These are phyloP conservation scores for Elephas maximus DNA, from an alignment of 2,113 vertebrate genomes.

Conservation along the genomic window DNA sequence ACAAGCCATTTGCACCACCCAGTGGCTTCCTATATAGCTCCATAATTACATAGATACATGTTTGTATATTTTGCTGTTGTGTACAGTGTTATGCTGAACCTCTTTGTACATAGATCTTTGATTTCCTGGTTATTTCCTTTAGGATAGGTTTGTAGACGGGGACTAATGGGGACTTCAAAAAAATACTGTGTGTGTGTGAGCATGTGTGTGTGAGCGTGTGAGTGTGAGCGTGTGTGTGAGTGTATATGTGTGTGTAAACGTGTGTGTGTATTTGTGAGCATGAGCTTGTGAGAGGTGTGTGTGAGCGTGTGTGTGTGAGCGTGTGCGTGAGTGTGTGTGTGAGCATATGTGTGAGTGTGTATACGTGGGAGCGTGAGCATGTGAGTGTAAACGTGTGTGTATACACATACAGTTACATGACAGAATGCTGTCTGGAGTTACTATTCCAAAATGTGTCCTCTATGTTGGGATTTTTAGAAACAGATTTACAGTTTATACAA, in stretches of 20 bases:
- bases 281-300: not conserved
- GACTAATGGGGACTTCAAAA: not conserved
- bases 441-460: not conserved
- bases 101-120: not conserved
- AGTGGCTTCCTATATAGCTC: no score
- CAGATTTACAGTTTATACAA: not conserved
- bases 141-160: not conserved
- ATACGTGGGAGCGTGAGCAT: no score
- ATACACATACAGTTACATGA: no score
- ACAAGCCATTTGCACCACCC: no score
- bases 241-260: not conserved
- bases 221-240: not conserved
- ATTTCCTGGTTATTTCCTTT: not conserved
- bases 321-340: not conserved
- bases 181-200: not conserved
- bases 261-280: no score
- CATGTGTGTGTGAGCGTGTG: not conserved
- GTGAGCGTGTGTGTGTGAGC: not conserved
- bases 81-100: not conserved
- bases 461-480: slow-evolving; percentile 8
- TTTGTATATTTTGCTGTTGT: not conserved
- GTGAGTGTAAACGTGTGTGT: not conserved
- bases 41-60: no score
- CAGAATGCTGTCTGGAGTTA: not conserved
- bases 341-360: not conserved